Evolutionary conservation across 2,113 vertebrate species (phyloP), one percentile per base, ranked within the genome.

Genomic region (Plestiodon gilberti): DNA sequence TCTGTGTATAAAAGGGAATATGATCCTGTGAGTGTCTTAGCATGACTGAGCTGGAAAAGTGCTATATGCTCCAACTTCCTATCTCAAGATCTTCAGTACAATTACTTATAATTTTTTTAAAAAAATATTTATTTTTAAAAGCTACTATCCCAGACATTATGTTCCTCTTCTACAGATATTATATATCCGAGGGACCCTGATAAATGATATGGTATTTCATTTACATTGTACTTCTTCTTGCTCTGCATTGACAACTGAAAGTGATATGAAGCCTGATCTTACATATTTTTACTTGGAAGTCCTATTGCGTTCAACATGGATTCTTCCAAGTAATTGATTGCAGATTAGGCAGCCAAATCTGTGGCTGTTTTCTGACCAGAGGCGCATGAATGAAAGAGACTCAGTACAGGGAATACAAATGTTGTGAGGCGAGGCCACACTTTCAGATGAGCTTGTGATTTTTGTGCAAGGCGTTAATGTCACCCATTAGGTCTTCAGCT

Each of bases 391-490:
- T 62, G 61, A 15, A 61, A 64, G 71, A 61, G 38, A 43, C 79
- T 25, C 81, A 62, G 69, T 67, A 59, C 28, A 43, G 0, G 18
- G 69, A 64, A 79, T 30, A 22, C 17, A 33, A 70, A 23, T 89
- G 91, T 86, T 25, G 8, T 75, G 85, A 75, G 61, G 17, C 6
- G 67, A 38, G 6, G 13, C 25, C 81, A 79, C 48, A 33, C 74
- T 88, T 83, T 48, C 84, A 87, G 33, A n/a, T 10, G 87, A 87
- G 48, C 25, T 7, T 40, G 70, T 76, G 1, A 1, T 86, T 92
- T n/a, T 93, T 87, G 85, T 75, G 82, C 84, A 33, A 79, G 76
- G 85, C 67, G 55, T 57, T 57, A 57, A 69, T n/a, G 82, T 67
- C 59, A 1, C 76, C 80, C 87, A 38, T 64, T 22, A 74, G n/a